These are phyloP conservation scores for Myotis yumanensis DNA, from an alignment of 2,113 vertebrate species.

Conservation along the genomic window DNA sequence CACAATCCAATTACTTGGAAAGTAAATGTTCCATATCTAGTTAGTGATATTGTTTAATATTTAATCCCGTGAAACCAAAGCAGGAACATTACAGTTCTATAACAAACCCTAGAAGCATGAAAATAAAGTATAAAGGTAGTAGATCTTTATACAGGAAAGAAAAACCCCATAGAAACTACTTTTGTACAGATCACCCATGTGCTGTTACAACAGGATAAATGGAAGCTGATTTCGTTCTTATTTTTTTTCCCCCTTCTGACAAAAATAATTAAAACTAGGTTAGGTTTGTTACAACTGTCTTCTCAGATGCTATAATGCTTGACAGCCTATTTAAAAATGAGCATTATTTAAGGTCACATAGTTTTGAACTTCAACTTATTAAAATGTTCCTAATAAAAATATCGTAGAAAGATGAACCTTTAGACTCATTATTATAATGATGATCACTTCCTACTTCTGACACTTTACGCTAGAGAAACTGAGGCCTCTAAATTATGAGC, in stretches of 20 bases:
- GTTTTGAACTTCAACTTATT: constrained; percentile 41
- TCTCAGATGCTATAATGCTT: neutral
- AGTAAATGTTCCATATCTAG: constrained; percentile 78
- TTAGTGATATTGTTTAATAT: constrained; percentile 80
- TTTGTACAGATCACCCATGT: neutral
- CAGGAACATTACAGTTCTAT: constrained; percentile 57
- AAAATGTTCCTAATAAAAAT: constrained; percentile 50
- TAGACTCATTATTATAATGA: neutral
- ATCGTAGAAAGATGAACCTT: neutral
- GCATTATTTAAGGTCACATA: constrained; percentile 39
- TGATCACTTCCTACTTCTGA: neutral
- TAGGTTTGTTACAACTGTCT: constrained; percentile 8
- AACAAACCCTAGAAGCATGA: constrained; percentile 68
- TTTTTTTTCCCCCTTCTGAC: constrained; percentile 31
- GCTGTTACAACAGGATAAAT: neutral
- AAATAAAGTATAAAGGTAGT: constrained; percentile 63
- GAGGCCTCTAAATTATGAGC: neutral
- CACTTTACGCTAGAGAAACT: neutral
- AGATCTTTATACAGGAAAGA: constrained; percentile 50
- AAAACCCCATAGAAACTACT: constrained; percentile 50
- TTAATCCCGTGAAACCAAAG: constrained; percentile 74
- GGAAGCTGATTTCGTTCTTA: neutral
- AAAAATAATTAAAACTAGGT: constrained; percentile 71
- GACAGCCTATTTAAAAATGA: constrained; percentile 49
- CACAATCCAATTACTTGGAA: constrained; percentile 77